These are phyloP conservation scores for Gryllus longicercus DNA, from an alignment of 2,888 invertebrate genomes.

Conservation along the genomic window DNA sequence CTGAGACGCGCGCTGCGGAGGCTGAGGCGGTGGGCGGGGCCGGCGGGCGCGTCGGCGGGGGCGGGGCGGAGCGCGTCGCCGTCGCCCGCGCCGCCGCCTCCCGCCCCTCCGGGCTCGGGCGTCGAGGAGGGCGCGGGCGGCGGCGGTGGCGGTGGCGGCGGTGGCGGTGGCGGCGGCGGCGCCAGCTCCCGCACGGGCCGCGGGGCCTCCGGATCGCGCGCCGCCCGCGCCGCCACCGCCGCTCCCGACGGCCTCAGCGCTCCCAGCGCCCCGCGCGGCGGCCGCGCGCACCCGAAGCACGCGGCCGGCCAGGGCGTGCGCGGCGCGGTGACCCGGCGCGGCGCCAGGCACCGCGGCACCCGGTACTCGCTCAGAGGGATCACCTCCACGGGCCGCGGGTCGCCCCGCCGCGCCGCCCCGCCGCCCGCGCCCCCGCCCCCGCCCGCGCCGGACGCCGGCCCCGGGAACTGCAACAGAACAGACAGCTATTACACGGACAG, in stretches of 20 bases:
- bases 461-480: not conserved
- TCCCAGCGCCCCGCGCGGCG: not conserved
- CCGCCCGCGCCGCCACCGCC: not conserved
- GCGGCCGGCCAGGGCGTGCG: conserved; percentile 36
- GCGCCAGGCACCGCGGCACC: not conserved
- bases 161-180: conserved; percentile 35
- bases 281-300: conserved; percentile 36
- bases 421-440: not conserved
- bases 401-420: not conserved
- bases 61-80: not conserved
- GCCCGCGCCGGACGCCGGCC: not conserved
- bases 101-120: not conserved
- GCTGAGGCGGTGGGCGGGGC: conserved; percentile 20
- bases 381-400: conserved; percentile 53
- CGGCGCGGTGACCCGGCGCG: conserved; percentile 35
- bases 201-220: not conserved
- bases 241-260: not conserved
- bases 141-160: conserved; percentile 37
- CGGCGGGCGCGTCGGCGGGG: conserved; percentile 19
- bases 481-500: too few species aligned
- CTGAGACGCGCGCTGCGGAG: conserved; percentile 19
- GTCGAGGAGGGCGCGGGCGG: conserved; percentile 31
- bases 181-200: not conserved
- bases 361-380: conserved; percentile 59
- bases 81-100: not conserved